Evolutionary conservation across 2,797 vertebrate species (phyloP), one percentile per base, ranked within the genome.

Genomic region (Leuciscus waleckii): DNA sequence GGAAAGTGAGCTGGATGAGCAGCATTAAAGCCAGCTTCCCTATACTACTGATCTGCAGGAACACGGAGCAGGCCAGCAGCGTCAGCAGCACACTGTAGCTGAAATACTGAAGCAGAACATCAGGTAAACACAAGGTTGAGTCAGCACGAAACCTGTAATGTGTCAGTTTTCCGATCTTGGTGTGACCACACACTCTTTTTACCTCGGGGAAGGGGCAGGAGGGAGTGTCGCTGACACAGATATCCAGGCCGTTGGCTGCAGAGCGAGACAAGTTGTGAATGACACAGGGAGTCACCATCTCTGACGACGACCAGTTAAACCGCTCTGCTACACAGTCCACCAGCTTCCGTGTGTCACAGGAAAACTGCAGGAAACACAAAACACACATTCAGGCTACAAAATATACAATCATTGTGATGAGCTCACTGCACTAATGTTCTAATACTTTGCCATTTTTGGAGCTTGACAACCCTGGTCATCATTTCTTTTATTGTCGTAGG

Each of bases 11-110:
- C 94, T 97, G 97, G 87, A 99, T 97, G 89, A 94, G 94, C 92
- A 97, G 94, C 96, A 96, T 96, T 92, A 99, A 96, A 81, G 94
- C 95, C 94, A 99, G 92, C 92, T 99, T 99, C 89, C 97, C 97
- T 0, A 98, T 97, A 94, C 98, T 99, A 92, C 97, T 99, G 95
- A 98, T 98, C 93, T 98, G 98, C 92, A 98, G 95, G 95, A 99
- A 99, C 93, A 98, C 97, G 1, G 98, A 98, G 93, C 97, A 97
- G 92, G 97, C 98, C 92, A 99, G 92, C 91, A 99, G 95, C 89
- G 97, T 98, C 91, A 99, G 96, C 93, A 99, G 93, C 92, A 98
- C 93, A 9, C 95, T 97, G 94, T 97, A 97, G 90, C 94, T 95
- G 93, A 98, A 98, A 94, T 99, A 99, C 98, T 99, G n/a, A 43